Percentiles rank a stretch among this genome's conserved stretches.
Evolutionary conservation across 92 coral and sea anemone genomes (phyloP).

Genomic region (Zoanthus sociatus): DNA sequence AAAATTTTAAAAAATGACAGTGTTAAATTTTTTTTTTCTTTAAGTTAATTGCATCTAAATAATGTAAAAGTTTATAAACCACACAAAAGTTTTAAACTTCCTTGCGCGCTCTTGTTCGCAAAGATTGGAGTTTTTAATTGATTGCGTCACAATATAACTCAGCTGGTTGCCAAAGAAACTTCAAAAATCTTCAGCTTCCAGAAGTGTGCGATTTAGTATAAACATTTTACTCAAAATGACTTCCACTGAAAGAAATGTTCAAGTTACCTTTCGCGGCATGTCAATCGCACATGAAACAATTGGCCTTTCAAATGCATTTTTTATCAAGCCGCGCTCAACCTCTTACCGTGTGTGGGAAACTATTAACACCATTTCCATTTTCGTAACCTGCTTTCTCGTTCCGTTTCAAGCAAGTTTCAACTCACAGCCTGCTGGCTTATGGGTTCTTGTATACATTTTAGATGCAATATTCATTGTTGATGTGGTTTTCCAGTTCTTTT

Average conservation of each 20-base stretch:
- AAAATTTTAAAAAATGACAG: too few species aligned
- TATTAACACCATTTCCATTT: slow-evolving; percentile 50
- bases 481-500: slow-evolving; percentile 63
- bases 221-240: slow-evolving; percentile 39
- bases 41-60: too few species aligned
- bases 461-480: slow-evolving; percentile 76
- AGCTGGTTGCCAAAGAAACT: neutral
- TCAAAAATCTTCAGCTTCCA: neutral
- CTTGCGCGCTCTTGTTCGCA: neutral
- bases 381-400: slow-evolving; percentile 71
- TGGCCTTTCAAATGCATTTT: slow-evolving; percentile 36
- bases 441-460: slow-evolving; percentile 69
- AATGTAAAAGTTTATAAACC: too few species aligned
- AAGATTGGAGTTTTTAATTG: neutral
- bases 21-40: too few species aligned
- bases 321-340: slow-evolving; percentile 76
- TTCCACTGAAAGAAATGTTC: slow-evolving; percentile 59
- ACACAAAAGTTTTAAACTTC: too few species aligned
- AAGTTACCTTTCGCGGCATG: slow-evolving; percentile 81
- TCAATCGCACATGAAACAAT: slow-evolving; percentile 61
- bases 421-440: slow-evolving; percentile 46
- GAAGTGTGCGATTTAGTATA: neutral
- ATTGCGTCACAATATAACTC: neutral
- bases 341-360: slow-evolving; percentile 76
- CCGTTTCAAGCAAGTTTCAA: slow-evolving; percentile 85